Percentiles rank a stretch among this genome's conserved stretches.
Evolutionary conservation across 2,113 vertebrate genomes (phyloP).

Genomic region (Eretmochelys imbricata): DNA sequence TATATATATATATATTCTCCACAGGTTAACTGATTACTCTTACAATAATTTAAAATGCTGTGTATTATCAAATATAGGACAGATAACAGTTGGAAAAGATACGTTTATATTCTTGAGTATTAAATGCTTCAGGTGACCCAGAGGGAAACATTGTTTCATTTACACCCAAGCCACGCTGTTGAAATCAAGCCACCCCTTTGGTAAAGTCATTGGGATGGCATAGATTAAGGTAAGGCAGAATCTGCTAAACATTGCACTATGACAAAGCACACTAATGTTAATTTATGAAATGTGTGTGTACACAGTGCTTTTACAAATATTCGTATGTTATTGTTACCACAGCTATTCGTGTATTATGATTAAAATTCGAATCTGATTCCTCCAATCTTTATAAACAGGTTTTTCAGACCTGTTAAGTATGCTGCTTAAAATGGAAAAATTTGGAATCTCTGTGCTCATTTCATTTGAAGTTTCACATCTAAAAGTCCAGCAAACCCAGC

Average conservation of each 20-base stretch:
- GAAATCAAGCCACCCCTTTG: background rate
- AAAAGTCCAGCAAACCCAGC: constrained; percentile 36
- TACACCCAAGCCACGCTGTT: background rate
- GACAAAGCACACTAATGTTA: background rate
- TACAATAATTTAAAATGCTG: background rate
- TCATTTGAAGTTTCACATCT: constrained; percentile 53
- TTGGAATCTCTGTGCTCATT: constrained; percentile 37
- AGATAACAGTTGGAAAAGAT: background rate
- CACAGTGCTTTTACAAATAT: background rate
- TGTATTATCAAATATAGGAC: background rate
- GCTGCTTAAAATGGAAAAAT: constrained; percentile 30
- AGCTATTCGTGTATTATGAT: background rate
- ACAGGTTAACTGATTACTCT: background rate
- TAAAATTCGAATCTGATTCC: background rate
- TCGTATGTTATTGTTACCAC: fast-evolving
- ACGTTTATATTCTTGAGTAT: background rate
- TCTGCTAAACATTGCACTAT: background rate
- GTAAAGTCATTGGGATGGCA: background rate
- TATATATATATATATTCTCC: background rate
- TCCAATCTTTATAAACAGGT: background rate
- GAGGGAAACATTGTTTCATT: background rate
- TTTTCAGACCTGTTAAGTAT: background rate
- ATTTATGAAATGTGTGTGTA: background rate
- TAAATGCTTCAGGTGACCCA: background rate
- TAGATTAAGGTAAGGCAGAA: background rate